Evolutionary conservation across 2,888 invertebrate genomes (phyloP).

Genomic region (Pachydiplax longipennis): DNA sequence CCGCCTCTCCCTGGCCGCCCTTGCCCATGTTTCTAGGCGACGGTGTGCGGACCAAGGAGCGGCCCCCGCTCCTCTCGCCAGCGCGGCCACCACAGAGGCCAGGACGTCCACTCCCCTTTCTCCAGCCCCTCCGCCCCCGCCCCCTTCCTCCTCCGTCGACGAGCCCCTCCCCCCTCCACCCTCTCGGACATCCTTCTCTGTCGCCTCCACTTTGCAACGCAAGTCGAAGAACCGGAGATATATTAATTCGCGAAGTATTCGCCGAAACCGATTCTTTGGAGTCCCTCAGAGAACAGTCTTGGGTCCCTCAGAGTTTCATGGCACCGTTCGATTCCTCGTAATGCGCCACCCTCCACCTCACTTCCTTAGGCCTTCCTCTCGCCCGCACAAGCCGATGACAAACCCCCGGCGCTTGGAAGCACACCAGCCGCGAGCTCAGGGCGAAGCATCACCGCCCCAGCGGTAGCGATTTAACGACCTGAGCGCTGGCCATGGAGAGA

Average conservation of each 20-base stretch:
- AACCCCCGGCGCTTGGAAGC: neutral
- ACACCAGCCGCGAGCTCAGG: neutral
- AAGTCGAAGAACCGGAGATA: neutral
- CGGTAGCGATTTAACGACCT: neutral
- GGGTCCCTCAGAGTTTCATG: neutral
- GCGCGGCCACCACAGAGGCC: constrained; percentile 28
- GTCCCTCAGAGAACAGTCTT: too few relatives aligned
- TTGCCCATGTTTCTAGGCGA: constrained; percentile 77
- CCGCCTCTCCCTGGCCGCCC: constrained; percentile 74
- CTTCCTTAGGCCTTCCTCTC: neutral
- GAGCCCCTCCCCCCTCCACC: constrained; percentile 24
- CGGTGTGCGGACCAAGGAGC: constrained; percentile 75
- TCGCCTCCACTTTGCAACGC: constrained; percentile 35
- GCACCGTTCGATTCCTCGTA: neutral
- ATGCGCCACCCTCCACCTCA: neutral
- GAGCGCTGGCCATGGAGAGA: neutral
- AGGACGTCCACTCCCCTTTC: constrained; percentile 27
- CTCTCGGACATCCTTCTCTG: neutral
- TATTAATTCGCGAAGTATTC: neutral
- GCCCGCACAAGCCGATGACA: neutral
- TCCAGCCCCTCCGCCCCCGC: constrained; percentile 5
- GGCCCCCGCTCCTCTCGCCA: constrained; percentile 30
- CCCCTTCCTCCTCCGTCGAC: neutral
- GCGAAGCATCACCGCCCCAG: neutral
- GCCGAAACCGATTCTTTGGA: neutral